phyloP scores from a whole-genome alignment of 2,113 vertebrate species.

The Neolamprologus falcicula region DNA sequence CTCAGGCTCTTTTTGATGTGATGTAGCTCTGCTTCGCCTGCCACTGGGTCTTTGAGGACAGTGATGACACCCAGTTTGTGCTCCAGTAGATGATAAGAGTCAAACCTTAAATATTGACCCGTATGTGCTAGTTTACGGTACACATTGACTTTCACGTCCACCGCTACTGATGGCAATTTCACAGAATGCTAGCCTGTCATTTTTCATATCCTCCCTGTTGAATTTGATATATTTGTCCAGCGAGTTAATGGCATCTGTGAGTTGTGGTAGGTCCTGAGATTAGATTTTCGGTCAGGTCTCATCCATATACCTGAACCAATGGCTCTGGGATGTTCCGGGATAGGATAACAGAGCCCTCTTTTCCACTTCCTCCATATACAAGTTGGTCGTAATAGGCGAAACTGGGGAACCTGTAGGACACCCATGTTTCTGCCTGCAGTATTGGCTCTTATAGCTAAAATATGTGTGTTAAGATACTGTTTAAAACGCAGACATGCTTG shows the following conservation, averaged over 20 bases:
- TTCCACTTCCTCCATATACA: not conserved
- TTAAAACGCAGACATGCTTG: accelerated
- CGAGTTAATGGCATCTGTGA: not conserved
- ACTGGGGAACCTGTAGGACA: not conserved
- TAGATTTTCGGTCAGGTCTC: not conserved
- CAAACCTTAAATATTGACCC: not conserved
- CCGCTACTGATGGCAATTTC: not conserved
- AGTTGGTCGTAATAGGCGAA: not conserved
- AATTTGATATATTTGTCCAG: not conserved
- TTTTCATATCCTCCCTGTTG: not conserved
- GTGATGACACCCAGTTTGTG: not conserved
- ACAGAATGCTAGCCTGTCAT: not conserved
- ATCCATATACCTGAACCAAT: not conserved
- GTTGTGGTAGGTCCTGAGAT: not conserved
- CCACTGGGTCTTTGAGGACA: not conserved
- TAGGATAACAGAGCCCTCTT: not conserved
- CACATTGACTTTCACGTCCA: not conserved
- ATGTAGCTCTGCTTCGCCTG: not conserved
- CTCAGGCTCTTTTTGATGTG: not conserved
- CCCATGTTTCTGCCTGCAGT: not conserved
- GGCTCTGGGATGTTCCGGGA: not conserved
- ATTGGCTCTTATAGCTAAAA: not conserved
- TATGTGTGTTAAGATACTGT: not conserved
- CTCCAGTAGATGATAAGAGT: not conserved
- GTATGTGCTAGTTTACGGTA: not conserved